A percentile compares a stretch with the other conserved stretches of the same genome.
Evolutionary conservation across 2,797 vertebrate genomes (phyloP).

Genomic region (Lacerta agilis): DNA sequence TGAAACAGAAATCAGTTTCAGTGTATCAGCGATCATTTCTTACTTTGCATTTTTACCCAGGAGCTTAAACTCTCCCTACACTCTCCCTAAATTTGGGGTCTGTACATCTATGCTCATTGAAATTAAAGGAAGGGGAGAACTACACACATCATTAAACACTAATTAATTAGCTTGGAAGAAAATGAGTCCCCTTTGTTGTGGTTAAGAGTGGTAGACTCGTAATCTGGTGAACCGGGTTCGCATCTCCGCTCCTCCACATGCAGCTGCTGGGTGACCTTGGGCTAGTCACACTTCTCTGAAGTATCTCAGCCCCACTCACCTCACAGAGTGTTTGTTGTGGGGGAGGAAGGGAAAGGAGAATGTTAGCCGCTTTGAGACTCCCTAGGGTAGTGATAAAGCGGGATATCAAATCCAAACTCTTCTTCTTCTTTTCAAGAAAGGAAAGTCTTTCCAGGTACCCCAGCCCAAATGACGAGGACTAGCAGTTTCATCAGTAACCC

Average conservation of each 20-base stretch:
- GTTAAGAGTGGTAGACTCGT: no score
- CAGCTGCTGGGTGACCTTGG: no score
- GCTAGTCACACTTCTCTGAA: no score
- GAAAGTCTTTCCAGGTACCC: neutral
- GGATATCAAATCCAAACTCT: no score
- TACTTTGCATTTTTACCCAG: neutral
- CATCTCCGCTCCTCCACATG: no score
- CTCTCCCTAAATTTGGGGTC: neutral
- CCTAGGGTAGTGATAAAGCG: no score
- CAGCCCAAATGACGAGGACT: neutral
- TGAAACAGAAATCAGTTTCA: no score
- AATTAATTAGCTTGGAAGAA: slow-evolving; percentile 35
- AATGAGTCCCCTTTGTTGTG: neutral
- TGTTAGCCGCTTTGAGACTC: no score
- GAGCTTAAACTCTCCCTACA: neutral
- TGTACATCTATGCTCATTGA: slow-evolving; percentile 24
- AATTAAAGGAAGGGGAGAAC: slow-evolving; percentile 26
- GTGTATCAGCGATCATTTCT: neutral
- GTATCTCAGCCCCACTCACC: no score
- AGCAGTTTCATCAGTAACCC: slow-evolving; percentile 23
- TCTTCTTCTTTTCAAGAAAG: neutral
- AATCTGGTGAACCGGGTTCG: no score
- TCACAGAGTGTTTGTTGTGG: no score
- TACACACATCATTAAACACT: neutral
- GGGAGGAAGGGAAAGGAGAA: no score